phyloP scores from a whole-genome alignment of 2,113 vertebrate genomes.

The Melozone crissalis region DNA sequence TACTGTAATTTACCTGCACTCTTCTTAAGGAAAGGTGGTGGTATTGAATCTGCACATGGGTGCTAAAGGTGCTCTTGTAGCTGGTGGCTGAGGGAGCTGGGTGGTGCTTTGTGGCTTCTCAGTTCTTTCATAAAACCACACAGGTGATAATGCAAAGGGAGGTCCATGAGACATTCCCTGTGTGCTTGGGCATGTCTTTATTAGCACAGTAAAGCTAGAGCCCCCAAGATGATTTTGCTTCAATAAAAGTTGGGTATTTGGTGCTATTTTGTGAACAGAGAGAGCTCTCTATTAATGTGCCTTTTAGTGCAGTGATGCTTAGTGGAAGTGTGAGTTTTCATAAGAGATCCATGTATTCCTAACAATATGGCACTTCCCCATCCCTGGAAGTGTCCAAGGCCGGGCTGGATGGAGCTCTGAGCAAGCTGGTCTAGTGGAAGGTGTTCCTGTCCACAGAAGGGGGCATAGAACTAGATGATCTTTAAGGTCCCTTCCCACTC shows the following conservation, averaged over 20 bases:
- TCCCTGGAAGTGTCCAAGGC: not conserved
- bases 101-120: not conserved
- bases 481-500: not conserved
- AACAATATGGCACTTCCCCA: not conserved
- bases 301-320: not conserved
- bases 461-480: not conserved
- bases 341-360: not conserved
- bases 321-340: not conserved
- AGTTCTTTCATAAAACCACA: not conserved
- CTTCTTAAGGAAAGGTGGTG: not conserved
- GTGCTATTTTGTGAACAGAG: not conserved
- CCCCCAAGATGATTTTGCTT: not conserved
- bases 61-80: not conserved
- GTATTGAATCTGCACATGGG: accelerated
- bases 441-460: not conserved
- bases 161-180: not conserved
- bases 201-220: not conserved
- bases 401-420: not conserved
- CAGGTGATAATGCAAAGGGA: not conserved
- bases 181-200: not conserved
- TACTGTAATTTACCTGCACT: accelerated
- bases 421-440: not conserved
- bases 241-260: not conserved
- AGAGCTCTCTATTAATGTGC: not conserved
- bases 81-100: not conserved